These are phyloP conservation scores for Leucopternis melanops DNA, from an alignment of 2,113 vertebrate species.

Conservation along the genomic window DNA sequence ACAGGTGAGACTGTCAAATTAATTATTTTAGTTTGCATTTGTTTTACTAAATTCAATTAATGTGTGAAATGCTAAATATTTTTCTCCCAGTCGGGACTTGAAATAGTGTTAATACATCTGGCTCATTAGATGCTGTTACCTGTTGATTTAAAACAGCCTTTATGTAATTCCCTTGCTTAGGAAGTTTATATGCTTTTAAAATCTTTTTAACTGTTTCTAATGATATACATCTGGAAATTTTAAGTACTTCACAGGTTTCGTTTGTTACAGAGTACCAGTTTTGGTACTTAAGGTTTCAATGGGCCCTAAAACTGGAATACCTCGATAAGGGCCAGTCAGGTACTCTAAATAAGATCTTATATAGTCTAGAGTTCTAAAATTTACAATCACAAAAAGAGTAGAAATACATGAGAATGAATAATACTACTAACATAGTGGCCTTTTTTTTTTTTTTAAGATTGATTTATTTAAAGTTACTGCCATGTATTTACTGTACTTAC, in stretches of 20 bases:
- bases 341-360: background rate
- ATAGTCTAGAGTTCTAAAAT: background rate
- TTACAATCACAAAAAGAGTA: background rate
- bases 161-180: background rate
- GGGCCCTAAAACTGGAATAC: background rate
- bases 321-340: background rate
- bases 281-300: background rate
- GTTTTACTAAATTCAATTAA: background rate
- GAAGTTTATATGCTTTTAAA: background rate
- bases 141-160: background rate
- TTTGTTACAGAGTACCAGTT: background rate
- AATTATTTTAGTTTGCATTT: background rate
- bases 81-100: background rate
- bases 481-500: background rate
- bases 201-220: background rate
- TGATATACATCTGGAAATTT: background rate
- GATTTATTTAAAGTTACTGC: background rate
- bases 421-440: background rate
- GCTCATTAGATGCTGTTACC: background rate
- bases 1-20: conserved; percentile 77
- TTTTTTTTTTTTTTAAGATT: background rate
- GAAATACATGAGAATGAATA: background rate
- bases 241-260: background rate
- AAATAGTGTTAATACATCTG: background rate
- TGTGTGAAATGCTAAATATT: background rate